Conservation (phyloP, 2,113 vertebrate genomes). For the Struthidea cinerea region DNA sequence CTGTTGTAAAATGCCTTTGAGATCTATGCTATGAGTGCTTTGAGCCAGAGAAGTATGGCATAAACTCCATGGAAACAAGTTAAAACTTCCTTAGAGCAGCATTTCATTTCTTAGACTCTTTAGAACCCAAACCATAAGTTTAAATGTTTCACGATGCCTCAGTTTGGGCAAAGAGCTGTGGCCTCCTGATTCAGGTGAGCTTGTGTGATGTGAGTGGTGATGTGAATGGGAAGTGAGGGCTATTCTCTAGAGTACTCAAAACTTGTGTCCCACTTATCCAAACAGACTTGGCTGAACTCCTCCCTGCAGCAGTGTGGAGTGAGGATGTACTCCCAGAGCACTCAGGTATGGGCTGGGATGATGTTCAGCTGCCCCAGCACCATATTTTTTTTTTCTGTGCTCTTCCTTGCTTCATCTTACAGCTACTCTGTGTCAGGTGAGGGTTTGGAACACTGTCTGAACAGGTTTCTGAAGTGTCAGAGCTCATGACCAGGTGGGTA, state of each 20-base stretch:
- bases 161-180: not conserved
- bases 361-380: not conserved
- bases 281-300: not conserved
- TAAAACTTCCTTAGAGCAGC: not conserved
- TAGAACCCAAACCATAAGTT: not conserved
- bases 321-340: not conserved
- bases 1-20: not conserved
- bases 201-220: not conserved
- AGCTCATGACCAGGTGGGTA: not conserved
- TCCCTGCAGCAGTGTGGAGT: not conserved
- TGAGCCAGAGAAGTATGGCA: not conserved
- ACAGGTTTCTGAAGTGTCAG: not conserved
- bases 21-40: not conserved
- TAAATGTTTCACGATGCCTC: not conserved
- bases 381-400: accelerated
- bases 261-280: not conserved
- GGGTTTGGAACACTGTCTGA: not conserved
- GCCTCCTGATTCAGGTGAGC: not conserved
- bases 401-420: not conserved
- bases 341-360: not conserved
- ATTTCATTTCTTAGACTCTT: not conserved
- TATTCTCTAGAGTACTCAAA: not conserved
- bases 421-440: accelerated
- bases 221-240: not conserved
- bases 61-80: not conserved